Conservation (phyloP, 2,113 vertebrate species). For the Corythornis vintsioides region DNA sequence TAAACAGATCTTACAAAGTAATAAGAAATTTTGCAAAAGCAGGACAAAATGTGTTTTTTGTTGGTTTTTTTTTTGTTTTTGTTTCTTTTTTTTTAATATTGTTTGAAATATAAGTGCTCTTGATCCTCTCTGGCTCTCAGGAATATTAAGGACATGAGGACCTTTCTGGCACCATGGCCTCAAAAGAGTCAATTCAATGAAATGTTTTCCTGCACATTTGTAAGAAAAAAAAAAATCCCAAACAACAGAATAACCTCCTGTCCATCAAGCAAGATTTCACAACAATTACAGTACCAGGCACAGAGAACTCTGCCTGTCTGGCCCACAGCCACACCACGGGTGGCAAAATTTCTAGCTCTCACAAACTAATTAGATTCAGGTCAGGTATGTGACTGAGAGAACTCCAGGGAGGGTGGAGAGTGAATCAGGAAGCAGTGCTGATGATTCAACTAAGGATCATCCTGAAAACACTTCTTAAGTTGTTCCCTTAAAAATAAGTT, state of each 20-base stretch:
- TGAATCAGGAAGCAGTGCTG: constrained; percentile 7
- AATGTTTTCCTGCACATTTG: constrained; percentile 8
- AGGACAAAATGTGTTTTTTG: neutral
- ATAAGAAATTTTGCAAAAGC: neutral
- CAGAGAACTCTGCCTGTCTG: constrained; percentile 59
- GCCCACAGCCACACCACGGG: constrained; percentile 40
- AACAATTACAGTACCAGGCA: constrained; percentile 65
- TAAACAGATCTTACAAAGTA: constrained; percentile 2
- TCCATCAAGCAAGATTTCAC: constrained; percentile 56
- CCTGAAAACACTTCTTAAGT: constrained; percentile 14
- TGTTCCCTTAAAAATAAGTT: constrained; percentile 6
- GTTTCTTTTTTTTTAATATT: neutral
- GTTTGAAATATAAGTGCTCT: neutral
- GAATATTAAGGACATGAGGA: neutral
- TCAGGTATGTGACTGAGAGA: constrained; percentile 50
- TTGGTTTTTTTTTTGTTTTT: too few species aligned
- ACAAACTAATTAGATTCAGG: constrained; percentile 44
- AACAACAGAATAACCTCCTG: constrained; percentile 29
- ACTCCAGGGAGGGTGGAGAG: neutral
- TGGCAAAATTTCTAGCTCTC: constrained; percentile 34
- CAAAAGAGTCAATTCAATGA: neutral
- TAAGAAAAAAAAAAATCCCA: neutral
- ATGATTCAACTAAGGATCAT: constrained; percentile 28
- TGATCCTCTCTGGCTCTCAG: neutral
- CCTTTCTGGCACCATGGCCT: neutral